Conservation (phyloP, 2,113 vertebrate genomes). For the mouse (Mus musculus) region DNA sequence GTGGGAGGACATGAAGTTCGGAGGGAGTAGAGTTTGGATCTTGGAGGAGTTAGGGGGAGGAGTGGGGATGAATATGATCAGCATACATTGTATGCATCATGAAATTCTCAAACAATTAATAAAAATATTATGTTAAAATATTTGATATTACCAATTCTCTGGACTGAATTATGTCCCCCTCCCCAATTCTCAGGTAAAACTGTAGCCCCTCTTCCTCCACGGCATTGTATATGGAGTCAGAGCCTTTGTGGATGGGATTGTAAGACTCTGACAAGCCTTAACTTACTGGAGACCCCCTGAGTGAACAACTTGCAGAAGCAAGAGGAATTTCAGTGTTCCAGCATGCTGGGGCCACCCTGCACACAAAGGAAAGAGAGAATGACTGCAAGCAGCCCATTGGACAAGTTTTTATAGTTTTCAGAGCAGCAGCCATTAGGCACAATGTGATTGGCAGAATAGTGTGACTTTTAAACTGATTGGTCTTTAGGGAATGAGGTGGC, state of each 20-base stretch:
- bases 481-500: too few relatives aligned
- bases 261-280: too few relatives aligned
- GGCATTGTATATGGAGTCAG: neutral
- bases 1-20: neutral
- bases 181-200: neutral
- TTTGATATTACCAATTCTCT: neutral
- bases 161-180: neutral
- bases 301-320: too few relatives aligned
- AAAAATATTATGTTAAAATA: neutral
- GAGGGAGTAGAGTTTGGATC: neutral
- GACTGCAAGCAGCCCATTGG: too few relatives aligned
- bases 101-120: neutral
- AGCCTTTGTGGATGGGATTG: neutral
- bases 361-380: too few relatives aligned
- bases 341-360: too few relatives aligned
- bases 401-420: too few relatives aligned
- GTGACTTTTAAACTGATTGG: too few relatives aligned
- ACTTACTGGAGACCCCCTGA: too few relatives aligned
- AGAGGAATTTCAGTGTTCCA: too few relatives aligned
- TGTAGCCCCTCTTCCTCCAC: neutral
- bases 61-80: neutral
- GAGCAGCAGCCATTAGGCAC: too few relatives aligned
- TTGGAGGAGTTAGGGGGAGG: neutral
- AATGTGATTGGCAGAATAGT: too few relatives aligned
- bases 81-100: neutral